Conservation (phyloP, 2,888 invertebrate genomes). For the Drosophila crucigera region DNA sequence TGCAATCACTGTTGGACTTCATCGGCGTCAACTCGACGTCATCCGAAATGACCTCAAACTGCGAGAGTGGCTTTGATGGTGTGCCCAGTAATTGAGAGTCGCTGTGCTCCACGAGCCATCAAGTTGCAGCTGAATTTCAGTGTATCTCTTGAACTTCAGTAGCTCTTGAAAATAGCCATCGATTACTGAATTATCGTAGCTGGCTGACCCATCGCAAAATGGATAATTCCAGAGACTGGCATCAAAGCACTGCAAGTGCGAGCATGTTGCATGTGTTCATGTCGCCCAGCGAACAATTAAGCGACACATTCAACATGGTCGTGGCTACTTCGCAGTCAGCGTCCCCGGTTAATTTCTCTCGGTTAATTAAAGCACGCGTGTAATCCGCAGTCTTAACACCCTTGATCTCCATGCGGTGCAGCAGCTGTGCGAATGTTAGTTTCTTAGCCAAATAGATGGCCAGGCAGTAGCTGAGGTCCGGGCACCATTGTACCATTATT, state of each 20-base stretch:
- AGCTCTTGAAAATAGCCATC: slow-evolving; percentile 96
- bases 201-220: slow-evolving; percentile 97
- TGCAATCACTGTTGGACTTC: slow-evolving; percentile 87
- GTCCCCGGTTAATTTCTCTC: slow-evolving; percentile 96
- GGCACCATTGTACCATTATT: too few species aligned
- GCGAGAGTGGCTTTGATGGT: slow-evolving; percentile 86
- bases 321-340: slow-evolving; percentile 86
- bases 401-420: slow-evolving; percentile 92
- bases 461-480: slow-evolving; percentile 90
- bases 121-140: slow-evolving; percentile 92
- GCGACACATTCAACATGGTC: slow-evolving; percentile 95
- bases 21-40: slow-evolving; percentile 86
- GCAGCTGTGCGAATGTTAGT: slow-evolving; percentile 92
- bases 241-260: slow-evolving; percentile 99
- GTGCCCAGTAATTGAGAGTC: slow-evolving; percentile 87
- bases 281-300: slow-evolving; percentile 97
- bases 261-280: slow-evolving; percentile 94
- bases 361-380: slow-evolving; percentile 95
- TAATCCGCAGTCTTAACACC: slow-evolving; percentile 95
- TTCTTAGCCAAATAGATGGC: slow-evolving; percentile 95
- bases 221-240: slow-evolving; percentile 98
- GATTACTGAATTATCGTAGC: slow-evolving; percentile 95
- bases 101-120: slow-evolving; percentile 94
- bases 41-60: slow-evolving; percentile 91
- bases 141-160: slow-evolving; percentile 66